These are phyloP conservation scores for Cataglyphis hispanica DNA, from an alignment of 1,140 invertebrate genomes.

Conservation along the genomic window DNA sequence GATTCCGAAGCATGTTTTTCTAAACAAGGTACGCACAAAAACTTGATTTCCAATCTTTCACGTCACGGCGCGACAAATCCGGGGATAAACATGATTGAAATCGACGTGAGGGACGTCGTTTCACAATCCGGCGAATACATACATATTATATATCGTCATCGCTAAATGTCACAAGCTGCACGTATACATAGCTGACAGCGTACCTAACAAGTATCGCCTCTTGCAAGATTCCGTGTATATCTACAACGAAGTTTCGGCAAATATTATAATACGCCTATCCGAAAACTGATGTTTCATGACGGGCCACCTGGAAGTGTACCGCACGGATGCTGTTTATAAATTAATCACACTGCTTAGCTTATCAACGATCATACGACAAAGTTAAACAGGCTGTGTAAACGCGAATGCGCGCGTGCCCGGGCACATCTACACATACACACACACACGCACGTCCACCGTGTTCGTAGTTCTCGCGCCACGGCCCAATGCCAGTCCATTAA, in stretches of 20 bases:
- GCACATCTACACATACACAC: too few species aligned
- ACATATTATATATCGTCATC: neutral
- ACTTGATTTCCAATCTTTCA: conserved; percentile 46
- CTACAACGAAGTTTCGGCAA: conserved; percentile 28
- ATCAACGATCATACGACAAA: conserved; percentile 28
- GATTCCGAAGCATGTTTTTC: conserved; percentile 21
- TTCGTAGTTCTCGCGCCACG: conserved; percentile 25
- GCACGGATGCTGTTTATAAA: conserved; percentile 42
- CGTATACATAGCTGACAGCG: neutral
- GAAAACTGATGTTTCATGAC: conserved; percentile 5
- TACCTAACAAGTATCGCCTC: neutral
- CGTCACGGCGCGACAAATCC: conserved; percentile 18
- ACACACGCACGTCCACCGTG: neutral
- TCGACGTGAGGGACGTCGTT: neutral
- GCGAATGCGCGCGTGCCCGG: neutral
- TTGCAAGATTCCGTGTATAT: neutral
- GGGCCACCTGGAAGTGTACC: neutral
- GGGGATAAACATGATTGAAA: conserved; percentile 25
- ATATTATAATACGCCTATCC: neutral
- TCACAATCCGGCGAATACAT: neutral
- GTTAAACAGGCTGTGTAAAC: conserved; percentile 49
- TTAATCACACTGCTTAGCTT: conserved; percentile 51
- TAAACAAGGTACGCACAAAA: neutral
- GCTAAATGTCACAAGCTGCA: too few species aligned
- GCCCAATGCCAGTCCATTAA: conserved; percentile 33